phyloP scores from a whole-genome alignment of 2,113 vertebrate species.

The Tragelaphus buxtoni region DNA sequence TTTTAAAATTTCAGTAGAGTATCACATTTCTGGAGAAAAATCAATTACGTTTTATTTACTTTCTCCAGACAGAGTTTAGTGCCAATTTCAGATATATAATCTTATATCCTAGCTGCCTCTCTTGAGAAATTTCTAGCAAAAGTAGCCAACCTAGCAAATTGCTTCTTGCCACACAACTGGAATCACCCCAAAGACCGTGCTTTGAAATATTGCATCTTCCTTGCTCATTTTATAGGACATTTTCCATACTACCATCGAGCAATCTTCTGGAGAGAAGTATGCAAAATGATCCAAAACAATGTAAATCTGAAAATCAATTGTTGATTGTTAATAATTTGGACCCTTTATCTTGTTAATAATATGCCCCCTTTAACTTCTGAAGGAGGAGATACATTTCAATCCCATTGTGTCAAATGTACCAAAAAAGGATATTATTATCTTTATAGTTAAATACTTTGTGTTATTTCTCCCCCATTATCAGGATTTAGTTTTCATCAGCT shows the following conservation, averaged over 20 bases:
- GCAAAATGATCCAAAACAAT: background rate
- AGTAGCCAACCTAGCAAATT: background rate
- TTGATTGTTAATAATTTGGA: slow-evolving; percentile 10
- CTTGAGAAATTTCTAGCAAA: slow-evolving; percentile 25
- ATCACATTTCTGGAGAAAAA: slow-evolving; percentile 46
- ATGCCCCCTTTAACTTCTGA: background rate
- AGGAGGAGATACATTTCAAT: background rate
- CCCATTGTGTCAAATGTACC: background rate
- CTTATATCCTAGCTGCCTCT: background rate
- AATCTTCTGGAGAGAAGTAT: slow-evolving; percentile 15
- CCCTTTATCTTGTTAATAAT: slow-evolving; percentile 19
- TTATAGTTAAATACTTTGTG: background rate
- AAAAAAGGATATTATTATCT: background rate
- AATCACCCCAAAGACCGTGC: background rate
- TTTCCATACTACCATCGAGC: background rate
- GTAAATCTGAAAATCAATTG: slow-evolving; percentile 38
- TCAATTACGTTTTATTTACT: slow-evolving; percentile 38
- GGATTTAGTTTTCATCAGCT: background rate
- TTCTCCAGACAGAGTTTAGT: slow-evolving; percentile 28
- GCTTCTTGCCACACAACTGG: background rate
- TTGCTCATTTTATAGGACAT: slow-evolving; percentile 9
- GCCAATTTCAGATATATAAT: slow-evolving; percentile 10
- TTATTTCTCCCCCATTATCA: background rate
- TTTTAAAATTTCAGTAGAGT: background rate
- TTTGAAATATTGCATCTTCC: background rate